Conservation (phyloP, 1,140 invertebrate genomes). For the Drosophila ficusphila region DNA sequence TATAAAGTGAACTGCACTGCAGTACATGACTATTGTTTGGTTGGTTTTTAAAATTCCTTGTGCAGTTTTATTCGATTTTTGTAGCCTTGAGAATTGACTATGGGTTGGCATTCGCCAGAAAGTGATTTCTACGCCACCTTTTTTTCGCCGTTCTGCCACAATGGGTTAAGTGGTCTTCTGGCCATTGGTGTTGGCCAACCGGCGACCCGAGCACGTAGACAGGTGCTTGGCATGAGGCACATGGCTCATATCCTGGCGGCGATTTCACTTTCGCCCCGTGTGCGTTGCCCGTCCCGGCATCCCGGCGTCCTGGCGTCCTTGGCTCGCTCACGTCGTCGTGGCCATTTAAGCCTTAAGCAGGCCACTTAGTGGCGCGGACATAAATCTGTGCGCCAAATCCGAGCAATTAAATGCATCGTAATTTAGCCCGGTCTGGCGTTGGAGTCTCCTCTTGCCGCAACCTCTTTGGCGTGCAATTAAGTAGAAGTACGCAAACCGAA, state of each 20-base stretch:
- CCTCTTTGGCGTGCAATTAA: constrained; percentile 79
- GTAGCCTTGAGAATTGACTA: neutral
- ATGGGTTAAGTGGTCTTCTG: constrained; percentile 29
- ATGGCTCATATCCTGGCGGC: constrained; percentile 57
- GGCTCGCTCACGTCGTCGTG: constrained; percentile 70
- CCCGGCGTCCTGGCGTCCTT: constrained; percentile 30
- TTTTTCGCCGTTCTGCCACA: neutral
- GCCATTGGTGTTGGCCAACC: constrained; percentile 9
- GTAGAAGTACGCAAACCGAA: constrained; percentile 66
- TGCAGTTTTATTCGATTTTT: neutral
- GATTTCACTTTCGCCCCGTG: constrained; percentile 71
- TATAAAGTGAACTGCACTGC: too few relatives aligned
- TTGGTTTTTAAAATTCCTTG: neutral
- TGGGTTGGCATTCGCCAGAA: neutral
- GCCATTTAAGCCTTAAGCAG: constrained; percentile 82
- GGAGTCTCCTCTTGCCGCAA: constrained; percentile 2
- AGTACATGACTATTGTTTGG: neutral
- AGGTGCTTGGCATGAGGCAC: constrained; percentile 37
- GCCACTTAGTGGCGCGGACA: constrained; percentile 79
- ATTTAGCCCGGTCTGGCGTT: constrained; percentile 57
- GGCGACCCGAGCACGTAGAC: constrained; percentile 35
- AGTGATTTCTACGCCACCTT: neutral
- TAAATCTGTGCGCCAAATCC: constrained; percentile 82
- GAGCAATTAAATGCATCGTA: constrained; percentile 83
- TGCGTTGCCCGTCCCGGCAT: constrained; percentile 19